These are phyloP conservation scores for Meganola albula DNA, from an alignment of 2,888 invertebrate species.

Conservation along the genomic window DNA sequence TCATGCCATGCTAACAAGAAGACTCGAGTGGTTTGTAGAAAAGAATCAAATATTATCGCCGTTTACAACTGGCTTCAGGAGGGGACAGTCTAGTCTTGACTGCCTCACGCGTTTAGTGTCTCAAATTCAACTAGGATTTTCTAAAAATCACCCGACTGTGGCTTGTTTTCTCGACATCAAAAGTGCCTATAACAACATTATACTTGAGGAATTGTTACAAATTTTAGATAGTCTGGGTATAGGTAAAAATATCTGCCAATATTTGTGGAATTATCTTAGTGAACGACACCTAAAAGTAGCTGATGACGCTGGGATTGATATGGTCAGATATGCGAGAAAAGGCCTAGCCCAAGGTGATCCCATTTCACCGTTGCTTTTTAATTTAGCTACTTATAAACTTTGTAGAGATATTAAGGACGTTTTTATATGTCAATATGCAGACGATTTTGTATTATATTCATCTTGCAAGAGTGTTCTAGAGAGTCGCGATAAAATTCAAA, in stretches of 20 bases:
- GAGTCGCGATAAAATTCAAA: not conserved
- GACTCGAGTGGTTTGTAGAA: conserved; percentile 2
- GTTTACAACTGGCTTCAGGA: not conserved
- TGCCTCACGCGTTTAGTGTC: not conserved
- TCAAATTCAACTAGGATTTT: not conserved
- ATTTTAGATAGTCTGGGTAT: not conserved
- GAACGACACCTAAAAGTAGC: conserved; percentile 7
- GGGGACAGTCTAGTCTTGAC: not conserved
- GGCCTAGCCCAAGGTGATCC: too few species aligned
- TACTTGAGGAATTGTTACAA: too few species aligned
- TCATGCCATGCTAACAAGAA: not conserved
- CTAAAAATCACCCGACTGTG: not conserved
- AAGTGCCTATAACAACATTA: not conserved
- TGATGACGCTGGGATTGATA: not conserved
- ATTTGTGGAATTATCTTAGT: conserved; percentile 4
- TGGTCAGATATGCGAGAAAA: not conserved
- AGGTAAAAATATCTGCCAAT: not conserved
- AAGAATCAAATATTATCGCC: not conserved
- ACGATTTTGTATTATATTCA: conserved; percentile 1
- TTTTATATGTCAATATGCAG: not conserved
- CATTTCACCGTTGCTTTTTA: not conserved
- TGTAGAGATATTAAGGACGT: not conserved
- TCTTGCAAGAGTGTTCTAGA: not conserved
- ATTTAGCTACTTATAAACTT: not conserved
- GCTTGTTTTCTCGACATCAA: not conserved